A percentile compares a stretch with the other conserved stretches of the same genome.
Evolutionary conservation across 2,888 invertebrate species (phyloP).

Genomic region (Noctua fimbriata): DNA sequence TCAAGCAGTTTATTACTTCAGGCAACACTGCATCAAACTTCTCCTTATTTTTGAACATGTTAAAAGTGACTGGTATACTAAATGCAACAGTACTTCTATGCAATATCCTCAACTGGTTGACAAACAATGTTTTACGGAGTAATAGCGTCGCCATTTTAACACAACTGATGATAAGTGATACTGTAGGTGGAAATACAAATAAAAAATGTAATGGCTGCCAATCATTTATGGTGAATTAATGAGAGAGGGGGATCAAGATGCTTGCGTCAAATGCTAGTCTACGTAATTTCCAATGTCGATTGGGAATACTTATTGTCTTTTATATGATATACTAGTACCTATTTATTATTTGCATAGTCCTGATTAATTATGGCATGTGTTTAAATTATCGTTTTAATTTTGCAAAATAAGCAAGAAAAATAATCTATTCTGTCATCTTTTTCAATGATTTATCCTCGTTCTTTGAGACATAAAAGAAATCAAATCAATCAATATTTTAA

Average conservation of each 20-base stretch:
- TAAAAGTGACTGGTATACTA: conserved; percentile 20
- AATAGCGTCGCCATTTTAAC: conserved; percentile 13
- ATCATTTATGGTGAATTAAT: neutral
- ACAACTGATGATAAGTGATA: too few relatives aligned
- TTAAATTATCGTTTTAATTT: too few relatives aligned
- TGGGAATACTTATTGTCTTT: neutral
- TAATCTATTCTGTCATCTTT: too few relatives aligned
- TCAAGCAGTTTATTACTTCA: conserved; percentile 30
- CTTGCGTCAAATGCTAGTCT: too few relatives aligned
- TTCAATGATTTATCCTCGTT: too few relatives aligned
- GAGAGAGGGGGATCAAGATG: neutral
- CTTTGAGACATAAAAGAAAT: too few relatives aligned
- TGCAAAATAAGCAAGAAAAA: too few relatives aligned
- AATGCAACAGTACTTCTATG: conserved; percentile 5
- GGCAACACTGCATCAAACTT: conserved; percentile 34
- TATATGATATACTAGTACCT: neutral
- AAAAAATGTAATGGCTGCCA: neutral
- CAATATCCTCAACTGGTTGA: conserved; percentile 32
- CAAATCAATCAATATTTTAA: too few relatives aligned
- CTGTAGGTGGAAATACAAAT: neutral
- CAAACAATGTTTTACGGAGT: conserved; percentile 12
- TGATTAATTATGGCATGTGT: neutral
- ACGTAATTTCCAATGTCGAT: conserved; percentile 11
- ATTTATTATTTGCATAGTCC: conserved; percentile 30
- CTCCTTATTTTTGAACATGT: conserved; percentile 13